A percentile compares a stretch with the other conserved stretches of the same genome.
Conservation (phyloP, 2,113 vertebrate species). For the Vombatus ursinus region DNA sequence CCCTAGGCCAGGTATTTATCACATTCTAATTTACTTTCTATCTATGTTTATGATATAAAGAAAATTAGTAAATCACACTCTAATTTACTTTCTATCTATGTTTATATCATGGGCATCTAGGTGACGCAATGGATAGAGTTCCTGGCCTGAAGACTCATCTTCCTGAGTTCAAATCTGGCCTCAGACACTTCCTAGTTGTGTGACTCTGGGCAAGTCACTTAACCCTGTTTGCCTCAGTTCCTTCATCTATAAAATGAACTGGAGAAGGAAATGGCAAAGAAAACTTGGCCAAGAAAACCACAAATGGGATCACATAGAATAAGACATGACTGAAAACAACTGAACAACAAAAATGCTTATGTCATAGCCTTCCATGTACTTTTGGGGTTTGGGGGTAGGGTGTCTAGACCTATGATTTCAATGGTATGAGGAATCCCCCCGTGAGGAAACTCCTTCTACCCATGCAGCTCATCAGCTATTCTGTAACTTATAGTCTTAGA, state of each 20-base stretch:
- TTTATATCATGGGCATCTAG: too few relatives aligned
- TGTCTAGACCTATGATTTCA: background rate
- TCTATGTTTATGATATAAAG: too few relatives aligned
- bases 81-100: too few relatives aligned
- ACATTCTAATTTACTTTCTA: background rate
- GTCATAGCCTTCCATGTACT: background rate
- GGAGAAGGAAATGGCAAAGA: background rate
- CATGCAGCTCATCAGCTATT: background rate
- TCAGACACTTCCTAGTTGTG: background rate
- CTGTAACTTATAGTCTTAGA: background rate
- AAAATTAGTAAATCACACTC: too few relatives aligned
- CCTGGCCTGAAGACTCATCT: too few relatives aligned
- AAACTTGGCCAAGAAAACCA: background rate
- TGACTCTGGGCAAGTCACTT: background rate
- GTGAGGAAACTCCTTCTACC: background rate
- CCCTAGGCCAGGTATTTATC: too few relatives aligned
- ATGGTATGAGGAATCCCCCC: background rate
- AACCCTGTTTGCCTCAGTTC: background rate
- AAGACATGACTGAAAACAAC: background rate
- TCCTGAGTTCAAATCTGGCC: background rate
- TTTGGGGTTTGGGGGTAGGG: background rate
- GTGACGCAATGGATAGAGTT: too few relatives aligned
- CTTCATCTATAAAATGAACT: background rate
- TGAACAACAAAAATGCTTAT: background rate
- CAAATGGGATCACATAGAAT: too few relatives aligned